phyloP scores from a whole-genome alignment of 2,797 vertebrate species.

The Onychomys torridus region DNA sequence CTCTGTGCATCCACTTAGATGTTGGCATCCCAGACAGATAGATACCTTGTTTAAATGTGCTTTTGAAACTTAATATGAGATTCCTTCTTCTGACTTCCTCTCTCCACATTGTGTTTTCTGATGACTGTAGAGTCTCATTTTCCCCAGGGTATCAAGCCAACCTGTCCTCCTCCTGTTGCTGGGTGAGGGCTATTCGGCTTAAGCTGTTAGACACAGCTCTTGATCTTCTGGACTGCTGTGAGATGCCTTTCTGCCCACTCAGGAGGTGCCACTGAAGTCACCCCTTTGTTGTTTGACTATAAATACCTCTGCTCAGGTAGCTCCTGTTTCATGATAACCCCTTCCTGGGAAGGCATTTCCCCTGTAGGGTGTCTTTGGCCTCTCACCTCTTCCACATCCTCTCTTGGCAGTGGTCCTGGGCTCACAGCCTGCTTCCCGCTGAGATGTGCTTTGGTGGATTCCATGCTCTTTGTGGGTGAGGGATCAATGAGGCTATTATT shows the following conservation, averaged over 20 bases:
- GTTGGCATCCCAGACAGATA: not conserved
- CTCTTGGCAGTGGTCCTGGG: not conserved
- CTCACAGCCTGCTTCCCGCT: not conserved
- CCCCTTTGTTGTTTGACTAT: constrained; percentile 73
- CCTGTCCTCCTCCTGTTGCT: not conserved
- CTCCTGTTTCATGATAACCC: constrained; percentile 10
- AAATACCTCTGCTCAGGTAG: constrained; percentile 42
- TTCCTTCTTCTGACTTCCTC: not conserved
- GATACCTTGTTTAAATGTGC: not conserved
- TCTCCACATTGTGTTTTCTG: not conserved
- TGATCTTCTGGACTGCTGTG: constrained; percentile 53
- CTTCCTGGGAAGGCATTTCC: constrained; percentile 53
- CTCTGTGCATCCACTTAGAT: not conserved
- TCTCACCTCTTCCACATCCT: constrained; percentile 4
- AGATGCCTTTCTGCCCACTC: constrained; percentile 61
- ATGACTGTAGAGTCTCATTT: not conserved
- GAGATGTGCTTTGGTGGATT: not conserved
- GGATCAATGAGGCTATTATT: not conserved
- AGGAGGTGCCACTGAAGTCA: constrained; percentile 45
- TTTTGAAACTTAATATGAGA: not conserved
- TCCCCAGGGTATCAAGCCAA: not conserved
- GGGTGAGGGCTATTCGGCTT: not conserved
- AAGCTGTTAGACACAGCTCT: constrained; percentile 25
- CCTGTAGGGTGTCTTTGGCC: not conserved
- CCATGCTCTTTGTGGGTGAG: not conserved